Conservation (phyloP, 2,797 vertebrate species). For the Poeciliopsis infans region DNA sequence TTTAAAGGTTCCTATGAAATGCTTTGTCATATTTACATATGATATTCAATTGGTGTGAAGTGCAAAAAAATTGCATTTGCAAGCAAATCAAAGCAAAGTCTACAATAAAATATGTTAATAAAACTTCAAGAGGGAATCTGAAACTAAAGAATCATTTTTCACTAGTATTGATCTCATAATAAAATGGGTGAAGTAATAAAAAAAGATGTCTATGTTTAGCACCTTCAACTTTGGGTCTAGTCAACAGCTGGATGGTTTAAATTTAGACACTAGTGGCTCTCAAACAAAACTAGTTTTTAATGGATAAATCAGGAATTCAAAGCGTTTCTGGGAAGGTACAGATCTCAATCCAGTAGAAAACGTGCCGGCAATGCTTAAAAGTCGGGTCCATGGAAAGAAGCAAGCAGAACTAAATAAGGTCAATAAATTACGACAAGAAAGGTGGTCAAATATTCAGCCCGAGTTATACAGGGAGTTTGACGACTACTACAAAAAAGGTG, state of each 20-base stretch:
- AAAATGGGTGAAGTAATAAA: background rate
- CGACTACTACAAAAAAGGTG: background rate
- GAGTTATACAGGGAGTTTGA: background rate
- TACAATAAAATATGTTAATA: no score
- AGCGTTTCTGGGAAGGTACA: background rate
- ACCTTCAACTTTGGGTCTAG: background rate
- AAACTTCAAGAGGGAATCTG: no score
- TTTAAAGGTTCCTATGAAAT: no score
- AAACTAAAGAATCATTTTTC: no score
- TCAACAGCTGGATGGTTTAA: background rate
- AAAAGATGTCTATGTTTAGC: background rate
- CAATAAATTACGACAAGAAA: background rate
- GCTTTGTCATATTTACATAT: no score
- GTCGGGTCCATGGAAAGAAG: no score
- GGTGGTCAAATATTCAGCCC: background rate
- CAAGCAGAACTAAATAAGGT: background rate
- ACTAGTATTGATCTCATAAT: background rate
- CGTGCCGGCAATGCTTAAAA: background rate
- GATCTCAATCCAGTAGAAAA: background rate
- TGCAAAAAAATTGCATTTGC: no score
- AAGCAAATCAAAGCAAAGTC: no score
- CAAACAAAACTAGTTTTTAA: background rate
- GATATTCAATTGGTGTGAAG: no score
- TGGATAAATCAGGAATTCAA: background rate
- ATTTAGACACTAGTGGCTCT: background rate